Evolutionary conservation across 1,140 invertebrate genomes (phyloP), one percentile per base, ranked within the genome.

Genomic region (Drosophila lacteicornis): DNA sequence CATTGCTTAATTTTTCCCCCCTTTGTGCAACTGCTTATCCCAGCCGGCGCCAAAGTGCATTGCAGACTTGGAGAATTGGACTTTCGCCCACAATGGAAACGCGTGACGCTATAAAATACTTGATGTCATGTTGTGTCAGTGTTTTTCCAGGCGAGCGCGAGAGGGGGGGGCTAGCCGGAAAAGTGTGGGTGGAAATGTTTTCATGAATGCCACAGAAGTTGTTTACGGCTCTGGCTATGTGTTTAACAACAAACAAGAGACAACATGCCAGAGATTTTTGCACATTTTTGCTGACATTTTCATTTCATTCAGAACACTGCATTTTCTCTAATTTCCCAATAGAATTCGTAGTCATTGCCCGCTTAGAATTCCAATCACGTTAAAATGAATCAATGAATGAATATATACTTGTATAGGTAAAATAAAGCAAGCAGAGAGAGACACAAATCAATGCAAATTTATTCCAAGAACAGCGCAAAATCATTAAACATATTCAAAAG

Each of bases 311-410:
- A 50, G 15, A 38, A 33, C 15, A 43, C 27, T 50, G 25, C 19
- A 46, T 22, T 49, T 66, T 49, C 45, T 9, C 43, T 63, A 57
- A 61, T 66, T 50, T 76, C 42, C 19, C 49, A 22, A 3, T 7
- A 22, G 42, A 19, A n/a, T 30, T 55, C 15, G 40, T 65, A 25
- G 33, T 25, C 66, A 45, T 42, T n/a, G 27, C 1, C 11, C 2
- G 12, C 38, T 79, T 82, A 43, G 30, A 42, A 85, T 86, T 67
- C 75, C 49, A 75, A 59, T 63, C 83, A 87, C 83, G 83, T 87
- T 66, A 22, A 56, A 45, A 30, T 75, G 43, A 75, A 53, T 66
- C 60, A 76, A 79, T 71, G 61, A 67, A 77, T 77, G 55, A 77
- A 45, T 45, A 62, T 1, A 3, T 33, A 22, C 40, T 38, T 65